Percentiles rank a stretch among this genome's conserved stretches.
These are phyloP conservation scores for Epistrophe grossulariae DNA, from an alignment of 2,888 invertebrate species.

Conservation along the genomic window DNA sequence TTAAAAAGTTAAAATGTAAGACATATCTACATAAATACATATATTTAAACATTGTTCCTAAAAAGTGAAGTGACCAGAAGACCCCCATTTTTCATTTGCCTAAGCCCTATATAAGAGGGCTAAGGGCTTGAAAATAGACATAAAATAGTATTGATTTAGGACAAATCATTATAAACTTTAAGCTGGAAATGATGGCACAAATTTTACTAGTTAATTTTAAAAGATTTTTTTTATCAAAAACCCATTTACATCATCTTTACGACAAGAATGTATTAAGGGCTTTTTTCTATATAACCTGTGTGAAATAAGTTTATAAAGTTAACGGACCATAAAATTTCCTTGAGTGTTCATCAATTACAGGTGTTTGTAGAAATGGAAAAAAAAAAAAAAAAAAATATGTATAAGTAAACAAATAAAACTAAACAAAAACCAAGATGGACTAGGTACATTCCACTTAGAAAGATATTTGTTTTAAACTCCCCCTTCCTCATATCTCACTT, in stretches of 20 bases:
- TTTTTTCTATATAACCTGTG: not conserved
- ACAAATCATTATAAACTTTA: too few relatives aligned
- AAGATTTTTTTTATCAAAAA: too few relatives aligned
- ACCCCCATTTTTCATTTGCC: too few relatives aligned
- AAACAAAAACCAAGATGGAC: not conserved
- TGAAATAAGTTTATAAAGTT: not conserved
- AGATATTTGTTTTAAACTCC: constrained; percentile 6
- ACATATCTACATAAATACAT: too few relatives aligned
- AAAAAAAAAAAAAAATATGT: not conserved
- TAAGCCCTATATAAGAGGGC: too few relatives aligned
- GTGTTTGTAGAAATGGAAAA: not conserved
- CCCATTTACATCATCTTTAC: not conserved
- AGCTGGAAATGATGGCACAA: too few relatives aligned
- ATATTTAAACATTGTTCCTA: too few relatives aligned
- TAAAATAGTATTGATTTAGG: too few relatives aligned
- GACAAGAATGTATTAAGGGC: not conserved
- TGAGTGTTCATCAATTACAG: constrained; percentile 11
- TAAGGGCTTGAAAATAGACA: too few relatives aligned
- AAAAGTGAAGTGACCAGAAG: too few relatives aligned
- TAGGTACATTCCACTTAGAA: constrained; percentile 14
- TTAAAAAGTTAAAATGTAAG: too few relatives aligned
- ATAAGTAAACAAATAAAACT: not conserved
- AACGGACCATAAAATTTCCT: constrained; percentile 1
- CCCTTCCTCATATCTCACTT: not conserved
- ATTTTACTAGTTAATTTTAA: too few relatives aligned